Conservation (phyloP, 2,113 vertebrate genomes). For the Geococcyx californianus region DNA sequence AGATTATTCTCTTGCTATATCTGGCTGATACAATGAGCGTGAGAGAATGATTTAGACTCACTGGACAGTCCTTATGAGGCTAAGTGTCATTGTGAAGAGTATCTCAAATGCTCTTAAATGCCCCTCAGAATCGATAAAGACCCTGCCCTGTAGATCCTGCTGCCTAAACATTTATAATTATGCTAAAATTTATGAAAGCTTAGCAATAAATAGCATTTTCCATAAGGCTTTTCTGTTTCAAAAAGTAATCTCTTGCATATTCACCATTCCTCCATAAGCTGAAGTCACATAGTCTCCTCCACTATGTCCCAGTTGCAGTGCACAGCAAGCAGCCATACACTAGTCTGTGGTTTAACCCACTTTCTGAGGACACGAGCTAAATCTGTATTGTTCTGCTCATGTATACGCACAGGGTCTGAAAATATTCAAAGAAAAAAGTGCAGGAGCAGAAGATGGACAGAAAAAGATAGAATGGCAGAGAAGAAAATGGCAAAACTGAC, state of each 20-base stretch:
- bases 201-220: conserved; percentile 53
- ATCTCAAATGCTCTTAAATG: not conserved
- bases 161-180: not conserved
- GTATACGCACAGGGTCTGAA: not conserved
- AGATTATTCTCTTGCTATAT: not conserved
- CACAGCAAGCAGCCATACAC: not conserved
- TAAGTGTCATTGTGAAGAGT: not conserved
- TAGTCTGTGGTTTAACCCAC: not conserved
- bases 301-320: not conserved
- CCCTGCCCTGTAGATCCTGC: not conserved
- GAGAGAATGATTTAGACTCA: not conserved
- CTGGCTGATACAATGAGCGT: not conserved
- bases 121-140: not conserved
- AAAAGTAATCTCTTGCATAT: not conserved
- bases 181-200: not conserved
- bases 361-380: not conserved
- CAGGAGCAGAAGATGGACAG: not conserved
- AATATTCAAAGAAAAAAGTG: not conserved
- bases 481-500: not conserved
- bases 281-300: not conserved
- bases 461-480: not conserved
- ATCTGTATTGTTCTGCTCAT: not conserved
- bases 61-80: not conserved
- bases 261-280: not conserved
- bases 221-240: not conserved